Conservation (phyloP, 2,797 vertebrate genomes). For the Gymnothorax javanicus region DNA sequence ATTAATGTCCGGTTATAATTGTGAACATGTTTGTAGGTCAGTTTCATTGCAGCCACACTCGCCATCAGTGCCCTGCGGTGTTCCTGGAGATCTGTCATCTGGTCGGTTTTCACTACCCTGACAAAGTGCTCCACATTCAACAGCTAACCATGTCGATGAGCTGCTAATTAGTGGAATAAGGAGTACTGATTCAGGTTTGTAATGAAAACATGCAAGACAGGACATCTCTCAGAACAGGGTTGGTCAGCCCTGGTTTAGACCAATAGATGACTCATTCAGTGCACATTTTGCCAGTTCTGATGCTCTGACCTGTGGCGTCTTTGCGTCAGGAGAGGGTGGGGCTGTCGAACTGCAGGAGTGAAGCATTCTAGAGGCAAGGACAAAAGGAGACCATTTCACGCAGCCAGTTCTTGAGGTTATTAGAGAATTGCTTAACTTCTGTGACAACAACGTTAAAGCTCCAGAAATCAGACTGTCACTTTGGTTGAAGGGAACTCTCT, state of each 20-base stretch:
- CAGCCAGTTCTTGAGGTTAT: not conserved
- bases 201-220: not conserved
- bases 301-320: not conserved
- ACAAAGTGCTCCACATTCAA: no score
- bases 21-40: not conserved
- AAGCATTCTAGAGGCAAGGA: not conserved
- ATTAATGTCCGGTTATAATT: not conserved
- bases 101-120: no score
- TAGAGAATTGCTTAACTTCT: not conserved
- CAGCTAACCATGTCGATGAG: no score
- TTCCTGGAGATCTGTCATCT: no score
- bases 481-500: not conserved
- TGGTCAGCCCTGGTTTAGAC: not conserved
- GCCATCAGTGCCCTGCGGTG: not conserved
- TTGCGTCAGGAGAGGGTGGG: not conserved
- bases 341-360: not conserved
- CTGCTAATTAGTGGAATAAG: not conserved
- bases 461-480: not conserved
- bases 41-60: not conserved
- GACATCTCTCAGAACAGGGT: not conserved
- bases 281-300: not conserved
- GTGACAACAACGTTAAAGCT: not conserved
- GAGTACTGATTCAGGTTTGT: not conserved
- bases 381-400: not conserved
- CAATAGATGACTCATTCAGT: not conserved